Percentiles rank a stretch among this genome's conserved stretches.
These are phyloP conservation scores for Parazoanthus swiftii DNA, from an alignment of 92 coral and sea anemone species.

Conservation along the genomic window DNA sequence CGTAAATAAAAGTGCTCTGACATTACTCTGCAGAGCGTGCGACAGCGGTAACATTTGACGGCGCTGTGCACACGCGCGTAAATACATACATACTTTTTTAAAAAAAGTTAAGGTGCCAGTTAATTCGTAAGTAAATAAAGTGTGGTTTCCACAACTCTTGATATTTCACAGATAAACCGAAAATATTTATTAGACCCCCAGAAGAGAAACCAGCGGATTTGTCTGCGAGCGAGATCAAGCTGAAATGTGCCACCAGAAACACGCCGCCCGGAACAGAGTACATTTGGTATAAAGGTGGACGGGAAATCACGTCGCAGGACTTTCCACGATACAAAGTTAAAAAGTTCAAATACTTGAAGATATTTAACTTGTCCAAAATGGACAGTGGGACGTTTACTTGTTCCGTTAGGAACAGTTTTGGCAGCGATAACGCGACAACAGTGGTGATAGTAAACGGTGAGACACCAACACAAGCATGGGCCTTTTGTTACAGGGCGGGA, in stretches of 20 bases:
- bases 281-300: slow-evolving; percentile 9
- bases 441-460: slow-evolving; percentile 33
- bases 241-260: slow-evolving; percentile 2
- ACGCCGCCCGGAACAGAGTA: background rate
- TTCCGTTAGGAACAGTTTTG: slow-evolving; percentile 13
- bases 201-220: slow-evolving; percentile 20
- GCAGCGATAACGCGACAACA: slow-evolving; percentile 38
- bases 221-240: background rate
- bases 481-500: no score
- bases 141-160: background rate
- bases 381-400: slow-evolving; percentile 35
- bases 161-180: slow-evolving; percentile 12
- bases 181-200: slow-evolving; percentile 4
- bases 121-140: no score
- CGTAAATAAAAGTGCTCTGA: no score
- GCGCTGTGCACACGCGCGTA: no score
- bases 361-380: background rate
- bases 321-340: slow-evolving; percentile 37
- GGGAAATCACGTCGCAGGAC: background rate
- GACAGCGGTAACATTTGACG: no score
- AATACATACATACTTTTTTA: no score
- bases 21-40: no score
- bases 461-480: background rate
- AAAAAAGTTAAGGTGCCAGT: no score
- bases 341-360: slow-evolving; percentile 12